Percentiles rank a stretch among this genome's conserved stretches.
Evolutionary conservation across 2,888 invertebrate species (phyloP).

Genomic region (Lithodes maja): DNA sequence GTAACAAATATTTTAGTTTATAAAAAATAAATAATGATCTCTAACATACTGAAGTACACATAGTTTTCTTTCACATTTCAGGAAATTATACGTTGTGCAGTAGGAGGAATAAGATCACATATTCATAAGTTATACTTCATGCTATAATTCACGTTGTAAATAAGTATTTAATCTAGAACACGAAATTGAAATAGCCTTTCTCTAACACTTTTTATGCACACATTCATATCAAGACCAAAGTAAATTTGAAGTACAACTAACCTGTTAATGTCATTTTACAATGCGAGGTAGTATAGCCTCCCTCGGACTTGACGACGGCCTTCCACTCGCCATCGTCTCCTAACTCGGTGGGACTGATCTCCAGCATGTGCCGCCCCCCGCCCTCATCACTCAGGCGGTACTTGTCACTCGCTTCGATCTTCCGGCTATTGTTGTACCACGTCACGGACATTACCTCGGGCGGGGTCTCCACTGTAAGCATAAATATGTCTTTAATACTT

Average conservation of each 20-base stretch:
- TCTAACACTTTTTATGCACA: neutral
- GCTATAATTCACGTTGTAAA: too few species aligned
- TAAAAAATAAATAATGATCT: neutral
- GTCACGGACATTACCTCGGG: slow-evolving; percentile 52
- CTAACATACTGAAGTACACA: neutral
- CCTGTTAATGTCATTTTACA: slow-evolving; percentile 70
- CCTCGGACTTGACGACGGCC: slow-evolving; percentile 61
- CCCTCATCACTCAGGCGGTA: slow-evolving; percentile 88
- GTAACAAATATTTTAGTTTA: neutral
- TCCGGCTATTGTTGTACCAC: slow-evolving; percentile 69
- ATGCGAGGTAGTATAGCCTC: slow-evolving; percentile 57
- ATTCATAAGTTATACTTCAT: too few species aligned
- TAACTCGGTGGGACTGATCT: slow-evolving; percentile 84
- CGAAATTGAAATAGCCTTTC: too few species aligned
- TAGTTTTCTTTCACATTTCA: neutral
- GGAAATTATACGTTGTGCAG: too few species aligned
- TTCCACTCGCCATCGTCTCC: slow-evolving; percentile 83
- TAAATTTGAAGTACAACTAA: slow-evolving; percentile 20
- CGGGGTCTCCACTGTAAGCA: slow-evolving; percentile 54
- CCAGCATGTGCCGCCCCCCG: slow-evolving; percentile 86
- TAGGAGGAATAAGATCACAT: too few species aligned
- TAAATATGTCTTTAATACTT: neutral
- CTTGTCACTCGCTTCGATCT: slow-evolving; percentile 79
- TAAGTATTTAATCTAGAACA: too few species aligned
- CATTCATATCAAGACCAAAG: neutral